phyloP scores from a whole-genome alignment of 2,888 invertebrate species.

The Anoplius nigerrimus region DNA sequence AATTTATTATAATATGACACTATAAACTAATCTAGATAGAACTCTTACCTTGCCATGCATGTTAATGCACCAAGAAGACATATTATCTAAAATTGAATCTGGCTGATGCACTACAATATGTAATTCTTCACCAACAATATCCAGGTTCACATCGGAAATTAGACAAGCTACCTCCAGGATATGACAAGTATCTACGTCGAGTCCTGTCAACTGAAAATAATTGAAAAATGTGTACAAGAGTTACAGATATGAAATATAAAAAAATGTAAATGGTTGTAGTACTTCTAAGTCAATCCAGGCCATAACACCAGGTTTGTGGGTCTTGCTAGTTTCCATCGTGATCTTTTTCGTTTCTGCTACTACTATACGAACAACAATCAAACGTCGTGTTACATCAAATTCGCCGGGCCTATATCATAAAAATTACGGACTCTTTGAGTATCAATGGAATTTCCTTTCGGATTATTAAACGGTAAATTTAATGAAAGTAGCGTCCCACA shows the following conservation, averaged over 20 bases:
- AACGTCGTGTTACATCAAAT: too few relatives aligned
- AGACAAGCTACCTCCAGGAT: conserved; percentile 94
- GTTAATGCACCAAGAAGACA: conserved; percentile 90
- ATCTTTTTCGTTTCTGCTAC: too few relatives aligned
- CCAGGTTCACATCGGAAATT: conserved; percentile 88
- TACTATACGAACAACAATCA: too few relatives aligned
- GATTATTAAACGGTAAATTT: too few relatives aligned
- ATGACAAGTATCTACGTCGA: conserved; percentile 84
- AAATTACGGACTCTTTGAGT: too few relatives aligned
- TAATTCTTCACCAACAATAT: conserved; percentile 85
- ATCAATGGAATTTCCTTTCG: too few relatives aligned
- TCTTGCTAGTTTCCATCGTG: too few relatives aligned
- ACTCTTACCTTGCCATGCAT: conserved; percentile 85
- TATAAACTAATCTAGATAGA: background rate
- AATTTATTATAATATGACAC: too few relatives aligned
- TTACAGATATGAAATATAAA: background rate
- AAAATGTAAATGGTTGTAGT: conserved; percentile 37
- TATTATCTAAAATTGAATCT: conserved; percentile 82
- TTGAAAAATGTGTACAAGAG: background rate
- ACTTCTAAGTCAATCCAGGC: conserved; percentile 88
- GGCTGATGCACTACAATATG: conserved; percentile 87
- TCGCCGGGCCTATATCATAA: too few relatives aligned
- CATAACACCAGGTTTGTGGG: conserved; percentile 67
- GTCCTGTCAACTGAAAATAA: conserved; percentile 87
- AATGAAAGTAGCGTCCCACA: too few relatives aligned